phyloP scores from a whole-genome alignment of 2,113 vertebrate species.

The Anser brachyrhynchus region DNA sequence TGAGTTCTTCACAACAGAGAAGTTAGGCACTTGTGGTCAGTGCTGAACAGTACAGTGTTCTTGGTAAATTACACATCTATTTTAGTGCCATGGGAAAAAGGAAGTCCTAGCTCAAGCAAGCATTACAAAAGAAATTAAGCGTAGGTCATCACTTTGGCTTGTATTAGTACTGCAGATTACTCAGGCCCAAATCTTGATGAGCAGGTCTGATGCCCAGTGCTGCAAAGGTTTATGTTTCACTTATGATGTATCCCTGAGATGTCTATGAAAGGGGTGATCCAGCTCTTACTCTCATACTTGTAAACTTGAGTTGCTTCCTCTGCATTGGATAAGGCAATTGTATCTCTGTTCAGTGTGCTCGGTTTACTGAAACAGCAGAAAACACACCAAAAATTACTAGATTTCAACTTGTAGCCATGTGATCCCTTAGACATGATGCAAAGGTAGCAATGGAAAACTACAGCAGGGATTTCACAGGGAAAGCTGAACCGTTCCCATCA shows the following conservation, averaged over 20 bases:
- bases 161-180: background rate
- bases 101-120: background rate
- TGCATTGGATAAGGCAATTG: background rate
- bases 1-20: background rate
- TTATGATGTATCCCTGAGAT: background rate
- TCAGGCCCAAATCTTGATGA: background rate
- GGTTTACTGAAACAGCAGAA: background rate
- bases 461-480: background rate
- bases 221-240: background rate
- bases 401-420: background rate
- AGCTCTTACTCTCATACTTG: background rate
- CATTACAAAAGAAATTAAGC: background rate
- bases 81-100: background rate
- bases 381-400: background rate
- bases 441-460: background rate
- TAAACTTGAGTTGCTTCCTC: background rate
- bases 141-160: background rate
- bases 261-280: background rate
- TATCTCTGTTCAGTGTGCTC: background rate
- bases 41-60: background rate
- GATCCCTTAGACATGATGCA: background rate
- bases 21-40: background rate
- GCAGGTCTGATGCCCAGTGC: background rate
- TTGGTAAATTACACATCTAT: background rate
- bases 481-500: background rate